Conservation (phyloP, 1,140 invertebrate species). For the Gryllus bimaculatus region DNA sequence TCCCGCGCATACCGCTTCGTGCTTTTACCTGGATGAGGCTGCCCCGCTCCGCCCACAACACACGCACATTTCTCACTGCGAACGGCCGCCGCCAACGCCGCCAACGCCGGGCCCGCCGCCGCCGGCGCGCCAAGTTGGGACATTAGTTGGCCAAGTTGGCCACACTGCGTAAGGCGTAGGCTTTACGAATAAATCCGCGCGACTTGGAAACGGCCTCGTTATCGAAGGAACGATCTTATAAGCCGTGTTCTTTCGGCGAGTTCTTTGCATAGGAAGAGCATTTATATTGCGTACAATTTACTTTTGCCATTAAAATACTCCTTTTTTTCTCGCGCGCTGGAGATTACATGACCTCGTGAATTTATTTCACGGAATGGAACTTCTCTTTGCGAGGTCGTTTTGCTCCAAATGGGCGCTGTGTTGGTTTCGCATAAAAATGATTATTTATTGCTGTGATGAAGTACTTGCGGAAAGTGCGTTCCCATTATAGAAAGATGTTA, state of each 20-base stretch:
- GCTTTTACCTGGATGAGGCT: conserved; percentile 1
- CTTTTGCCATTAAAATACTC: not conserved
- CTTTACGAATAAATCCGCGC: not conserved
- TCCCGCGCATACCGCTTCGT: not conserved
- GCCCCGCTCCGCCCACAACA: not conserved
- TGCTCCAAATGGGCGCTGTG: no score
- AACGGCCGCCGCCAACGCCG: not conserved
- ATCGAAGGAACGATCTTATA: not conserved
- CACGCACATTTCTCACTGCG: not conserved
- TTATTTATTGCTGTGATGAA: no score
- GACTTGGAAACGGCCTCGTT: not conserved
- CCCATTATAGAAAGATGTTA: no score
- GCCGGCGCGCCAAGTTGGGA: not conserved
- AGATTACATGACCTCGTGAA: not conserved
- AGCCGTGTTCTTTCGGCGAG: not conserved
- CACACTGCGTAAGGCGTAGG: not conserved
- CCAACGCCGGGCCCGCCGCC: no score
- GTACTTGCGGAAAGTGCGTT: no score
- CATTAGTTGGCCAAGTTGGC: not conserved
- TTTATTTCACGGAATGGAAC: not conserved
- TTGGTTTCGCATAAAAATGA: no score
- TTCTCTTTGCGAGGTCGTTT: not conserved
- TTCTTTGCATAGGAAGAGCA: not conserved
- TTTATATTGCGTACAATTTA: not conserved
- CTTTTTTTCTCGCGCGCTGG: not conserved